Percentiles rank a stretch among this genome's conserved stretches.
Evolutionary conservation across 2,113 vertebrate species (phyloP).

Genomic region (Rhinogobius similis): DNA sequence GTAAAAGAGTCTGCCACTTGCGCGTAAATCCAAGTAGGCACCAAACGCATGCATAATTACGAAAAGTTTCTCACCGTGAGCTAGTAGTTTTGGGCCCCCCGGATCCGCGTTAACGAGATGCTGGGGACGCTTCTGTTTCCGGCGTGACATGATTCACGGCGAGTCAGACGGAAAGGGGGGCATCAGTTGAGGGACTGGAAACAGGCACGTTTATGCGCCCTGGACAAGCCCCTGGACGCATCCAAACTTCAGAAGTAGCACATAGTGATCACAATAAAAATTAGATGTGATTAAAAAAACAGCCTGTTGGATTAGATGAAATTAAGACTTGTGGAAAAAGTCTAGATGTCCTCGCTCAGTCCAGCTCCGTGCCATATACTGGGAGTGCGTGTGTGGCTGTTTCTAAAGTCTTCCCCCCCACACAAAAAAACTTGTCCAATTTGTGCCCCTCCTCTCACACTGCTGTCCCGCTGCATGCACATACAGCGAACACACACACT

Average conservation of each 20-base stretch:
- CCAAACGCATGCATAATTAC: constrained; percentile 19
- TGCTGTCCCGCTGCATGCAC: constrained; percentile 67
- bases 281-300: background rate
- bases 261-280: background rate
- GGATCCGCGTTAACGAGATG: constrained; percentile 81
- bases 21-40: background rate
- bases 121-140: constrained; percentile 84
- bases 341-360: constrained; percentile 50
- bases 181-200: constrained; percentile 64
- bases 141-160: constrained; percentile 84
- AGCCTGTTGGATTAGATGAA: background rate
- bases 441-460: constrained; percentile 75
- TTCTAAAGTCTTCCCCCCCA: constrained; percentile 75
- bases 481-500: constrained; percentile 56
- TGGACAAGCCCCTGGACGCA: constrained; percentile 51
- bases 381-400: constrained; percentile 73
- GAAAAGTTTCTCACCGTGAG: constrained; percentile 76
- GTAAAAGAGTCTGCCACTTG: background rate
- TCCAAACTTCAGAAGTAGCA: constrained; percentile 34
- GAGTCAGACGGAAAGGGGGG: constrained; percentile 64
- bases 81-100: constrained; percentile 73
- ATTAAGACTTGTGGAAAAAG: constrained; percentile 10
- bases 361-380: constrained; percentile 63
- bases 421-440: constrained; percentile 78
- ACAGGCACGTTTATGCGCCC: constrained; percentile 64